A percentile compares a stretch with the other conserved stretches of the same genome.
phyloP scores from a whole-genome alignment of 2,888 invertebrate species.

The Rhabditophanes sp. region DNA sequence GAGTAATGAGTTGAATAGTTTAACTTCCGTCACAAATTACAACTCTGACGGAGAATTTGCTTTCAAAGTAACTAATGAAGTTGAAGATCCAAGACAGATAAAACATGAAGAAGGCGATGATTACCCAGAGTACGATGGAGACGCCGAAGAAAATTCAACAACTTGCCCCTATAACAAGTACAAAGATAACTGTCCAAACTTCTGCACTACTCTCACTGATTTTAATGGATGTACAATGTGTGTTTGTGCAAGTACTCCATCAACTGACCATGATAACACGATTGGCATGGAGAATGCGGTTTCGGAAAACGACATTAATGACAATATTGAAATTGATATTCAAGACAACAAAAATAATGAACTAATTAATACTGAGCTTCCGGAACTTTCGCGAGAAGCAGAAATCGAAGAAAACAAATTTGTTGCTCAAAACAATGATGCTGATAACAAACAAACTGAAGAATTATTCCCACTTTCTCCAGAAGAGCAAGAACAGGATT shows the following conservation, averaged over 20 bases:
- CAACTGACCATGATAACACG: background rate
- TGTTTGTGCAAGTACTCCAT: conserved; percentile 26
- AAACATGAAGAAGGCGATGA: conserved; percentile 19
- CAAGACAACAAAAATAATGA: too few relatives aligned
- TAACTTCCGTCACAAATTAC: conserved; percentile 63
- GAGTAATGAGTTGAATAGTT: conserved; percentile 59
- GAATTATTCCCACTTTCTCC: too few relatives aligned
- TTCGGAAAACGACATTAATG: background rate
- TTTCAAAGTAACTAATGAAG: conserved; percentile 50
- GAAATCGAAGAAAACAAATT: too few relatives aligned
- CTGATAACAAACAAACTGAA: too few relatives aligned
- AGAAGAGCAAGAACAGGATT: too few relatives aligned
- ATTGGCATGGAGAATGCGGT: background rate
- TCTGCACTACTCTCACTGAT: conserved; percentile 28
- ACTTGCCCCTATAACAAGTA: conserved; percentile 35
- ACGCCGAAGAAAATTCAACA: conserved; percentile 1
- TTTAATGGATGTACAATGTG: conserved; percentile 31
- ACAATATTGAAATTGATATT: background rate
- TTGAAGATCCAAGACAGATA: background rate
- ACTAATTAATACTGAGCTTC: too few relatives aligned
- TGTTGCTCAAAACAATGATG: too few relatives aligned
- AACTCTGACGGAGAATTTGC: conserved; percentile 70
- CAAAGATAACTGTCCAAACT: conserved; percentile 25
- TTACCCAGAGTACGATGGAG: conserved; percentile 21
- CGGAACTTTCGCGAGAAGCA: too few relatives aligned